Base-by-base conservation (phyloP, 2,888 invertebrate genomes). In the Eucriotettix oculatus region DNA sequence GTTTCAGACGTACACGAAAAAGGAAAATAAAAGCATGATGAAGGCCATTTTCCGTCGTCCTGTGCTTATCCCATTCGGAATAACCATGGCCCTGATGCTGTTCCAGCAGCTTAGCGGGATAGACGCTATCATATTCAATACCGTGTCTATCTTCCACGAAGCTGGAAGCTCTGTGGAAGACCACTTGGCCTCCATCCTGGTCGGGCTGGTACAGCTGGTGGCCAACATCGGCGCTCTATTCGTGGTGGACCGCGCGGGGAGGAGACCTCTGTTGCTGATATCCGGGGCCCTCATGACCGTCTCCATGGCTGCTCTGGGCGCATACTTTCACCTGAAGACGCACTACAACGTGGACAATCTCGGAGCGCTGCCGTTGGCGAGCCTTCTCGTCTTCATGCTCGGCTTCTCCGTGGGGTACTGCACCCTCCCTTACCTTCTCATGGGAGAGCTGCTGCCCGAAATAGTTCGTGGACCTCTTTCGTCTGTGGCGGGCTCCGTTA, bases 371-470 rank as follows among this genome's bases (percentile, higher is more conserved):
- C 83, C 83, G 0, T 73, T 83, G 5, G 68, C 69, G 1, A 80
- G 80, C 62, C 70, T 83, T 44, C 75, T 81, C 42, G 71, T 78
- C 52, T 83, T 79, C 69, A 81, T 82, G 74, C 65, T 79, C 53
- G 80, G 80, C 0, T 83, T 81, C 72, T 79, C 81, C 0, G 69
- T 83, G 1, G 83, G 83, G 0, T 81, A 79, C 68, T 82, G 82
- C 1, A 82, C 82, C 1, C 74, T 83, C 12, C 83, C 83, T 1
- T 83, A 82, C 73, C 69, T 83, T 52, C 69, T 83, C 62, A 76
- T 83, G 64, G 77, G 83, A 1, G 83, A 83, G 70, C 68, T 83
- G 66, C 78, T 85, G 69, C 79, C 85, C 58, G 68, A 77, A 0
- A 75, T 79, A 57, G 75, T 79, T 67, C 73, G 80, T 60, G 78